Base-by-base conservation (phyloP, 2,113 vertebrate species). In the Rhadina sibilatrix region DNA sequence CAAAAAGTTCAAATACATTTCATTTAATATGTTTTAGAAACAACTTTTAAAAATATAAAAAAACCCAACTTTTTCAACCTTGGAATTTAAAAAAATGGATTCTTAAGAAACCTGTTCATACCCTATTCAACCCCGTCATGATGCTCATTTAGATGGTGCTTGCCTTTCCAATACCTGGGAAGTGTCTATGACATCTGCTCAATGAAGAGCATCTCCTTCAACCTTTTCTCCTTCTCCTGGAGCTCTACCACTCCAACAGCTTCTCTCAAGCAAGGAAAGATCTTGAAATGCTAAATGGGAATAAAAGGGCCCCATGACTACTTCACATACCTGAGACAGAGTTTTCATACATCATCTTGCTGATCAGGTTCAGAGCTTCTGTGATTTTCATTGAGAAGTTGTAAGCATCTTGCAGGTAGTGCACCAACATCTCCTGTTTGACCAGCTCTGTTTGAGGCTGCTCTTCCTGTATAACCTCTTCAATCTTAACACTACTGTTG, bases 361-460 rank as follows among this genome's bases (percentile, higher is more conserved):
- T 99, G 84, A 99, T 98, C 69, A 98, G 89, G 42, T 98, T 97
- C 56, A 99, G 97, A 64, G 99, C 99, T 87, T 98, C 98, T 72
- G 99, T 98, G 71, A 99, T 98, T 97, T 99, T 99, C 90, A 98
- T 69, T 28, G 99, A 98, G 44, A 99, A 99, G 94, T 96, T 98
- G 74, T 99, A 98, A 11, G 99, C 99, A 33, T 99, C 99, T 83
- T 94, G 98, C 82, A 99, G 97, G 89, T 99, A 99, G 86, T 99
- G 99, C 69, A 99, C 99, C 96, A 99, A 65, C 99, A 99, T 99
- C 96, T 99, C 98, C 96, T 99, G 99, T 95, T 99, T 99, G 60
- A 98, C 71, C 95, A 99, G 83, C 19, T 98, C 98, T 60, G 71
- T 38, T 38, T 52, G 88, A 70, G 19, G n/a, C 86, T 84, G 87